Conservation (phyloP, 2,113 vertebrate species). For the Chloroceryle aenea region DNA sequence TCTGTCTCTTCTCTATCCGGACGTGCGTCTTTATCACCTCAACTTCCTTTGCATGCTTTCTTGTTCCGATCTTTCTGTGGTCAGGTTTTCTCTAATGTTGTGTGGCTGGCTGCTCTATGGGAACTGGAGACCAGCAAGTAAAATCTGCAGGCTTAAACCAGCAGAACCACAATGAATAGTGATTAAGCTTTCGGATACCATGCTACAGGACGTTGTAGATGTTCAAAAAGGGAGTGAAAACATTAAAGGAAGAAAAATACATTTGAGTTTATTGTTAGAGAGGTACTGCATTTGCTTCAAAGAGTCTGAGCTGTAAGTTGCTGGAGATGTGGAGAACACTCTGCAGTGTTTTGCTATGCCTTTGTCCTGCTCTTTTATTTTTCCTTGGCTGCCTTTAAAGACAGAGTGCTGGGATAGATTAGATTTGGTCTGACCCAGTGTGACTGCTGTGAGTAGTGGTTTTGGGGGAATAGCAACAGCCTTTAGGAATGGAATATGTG, state of each 20-base stretch:
- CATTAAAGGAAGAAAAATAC: neutral
- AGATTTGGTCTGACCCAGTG: neutral
- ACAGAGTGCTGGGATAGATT: neutral
- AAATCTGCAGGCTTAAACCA: neutral
- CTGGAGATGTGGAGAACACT: neutral
- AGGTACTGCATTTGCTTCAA: neutral
- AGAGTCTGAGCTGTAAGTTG: neutral
- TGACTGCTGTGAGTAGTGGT: neutral
- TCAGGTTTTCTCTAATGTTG: neutral
- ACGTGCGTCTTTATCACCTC: neutral
- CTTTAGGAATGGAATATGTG: neutral
- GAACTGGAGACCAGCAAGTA: neutral
- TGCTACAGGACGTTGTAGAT: neutral
- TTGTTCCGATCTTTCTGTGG: neutral
- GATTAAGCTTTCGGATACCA: neutral
- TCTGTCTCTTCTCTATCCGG: neutral
- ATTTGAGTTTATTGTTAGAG: neutral
- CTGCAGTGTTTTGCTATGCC: neutral
- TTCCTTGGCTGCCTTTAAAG: neutral
- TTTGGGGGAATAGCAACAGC: neutral
- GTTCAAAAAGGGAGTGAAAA: neutral
- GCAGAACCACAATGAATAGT: fast-evolving
- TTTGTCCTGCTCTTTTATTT: neutral
- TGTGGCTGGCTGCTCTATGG: neutral
- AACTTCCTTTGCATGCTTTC: neutral